phyloP scores from a whole-genome alignment of 2,113 vertebrate genomes.

The Connochaetes taurinus region DNA sequence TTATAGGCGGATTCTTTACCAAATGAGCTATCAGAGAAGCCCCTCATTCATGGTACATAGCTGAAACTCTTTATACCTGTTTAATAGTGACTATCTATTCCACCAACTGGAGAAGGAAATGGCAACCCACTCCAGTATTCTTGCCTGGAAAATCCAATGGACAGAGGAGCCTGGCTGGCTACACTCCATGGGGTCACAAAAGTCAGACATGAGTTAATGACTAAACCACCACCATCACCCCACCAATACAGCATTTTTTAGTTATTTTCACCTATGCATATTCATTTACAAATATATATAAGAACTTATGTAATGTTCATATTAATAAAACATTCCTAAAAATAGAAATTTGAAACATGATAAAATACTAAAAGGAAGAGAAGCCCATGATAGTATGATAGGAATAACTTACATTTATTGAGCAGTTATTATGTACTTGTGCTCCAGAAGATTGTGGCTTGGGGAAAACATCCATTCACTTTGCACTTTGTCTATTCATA shows the following conservation, averaged over 20 bases:
- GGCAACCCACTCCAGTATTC: neutral
- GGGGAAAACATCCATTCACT: neutral
- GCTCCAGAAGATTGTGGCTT: neutral
- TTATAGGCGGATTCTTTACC: accelerated
- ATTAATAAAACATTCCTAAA: neutral
- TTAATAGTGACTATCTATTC: neutral
- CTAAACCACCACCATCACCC: neutral
- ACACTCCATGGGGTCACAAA: neutral
- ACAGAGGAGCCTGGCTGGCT: neutral
- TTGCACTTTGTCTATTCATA: neutral
- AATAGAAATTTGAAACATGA: neutral
- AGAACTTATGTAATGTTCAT: neutral
- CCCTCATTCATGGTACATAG: neutral
- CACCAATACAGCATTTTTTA: neutral
- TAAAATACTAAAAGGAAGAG: neutral
- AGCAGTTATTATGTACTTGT: neutral
- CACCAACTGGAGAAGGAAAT: neutral
- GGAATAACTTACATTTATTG: neutral
- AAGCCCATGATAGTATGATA: neutral
- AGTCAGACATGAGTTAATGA: neutral
- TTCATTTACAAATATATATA: neutral
- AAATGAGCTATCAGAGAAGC: neutral
- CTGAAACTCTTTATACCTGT: neutral
- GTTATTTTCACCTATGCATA: neutral
- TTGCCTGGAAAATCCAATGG: neutral